Conservation (phyloP, 2,113 vertebrate genomes). For the Emydocephalus ijimae region DNA sequence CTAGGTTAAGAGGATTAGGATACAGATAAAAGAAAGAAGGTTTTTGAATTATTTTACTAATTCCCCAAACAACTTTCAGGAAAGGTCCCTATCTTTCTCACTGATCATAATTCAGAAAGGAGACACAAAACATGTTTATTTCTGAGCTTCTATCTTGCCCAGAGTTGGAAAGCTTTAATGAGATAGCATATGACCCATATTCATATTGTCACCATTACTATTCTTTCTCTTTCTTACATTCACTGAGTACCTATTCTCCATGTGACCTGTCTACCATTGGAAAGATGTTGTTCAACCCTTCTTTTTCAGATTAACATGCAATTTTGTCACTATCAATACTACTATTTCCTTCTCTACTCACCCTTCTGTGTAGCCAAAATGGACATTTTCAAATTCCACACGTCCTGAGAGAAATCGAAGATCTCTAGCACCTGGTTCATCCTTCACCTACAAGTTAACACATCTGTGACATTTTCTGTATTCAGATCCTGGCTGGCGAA, state of each 20-base stretch:
- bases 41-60: not conserved
- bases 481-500: not conserved
- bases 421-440: slow-evolving; percentile 76
- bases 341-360: slow-evolving; percentile 50
- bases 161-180: not conserved
- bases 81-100: not conserved
- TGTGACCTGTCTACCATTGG: not conserved
- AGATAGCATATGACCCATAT: not conserved
- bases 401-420: slow-evolving; percentile 74
- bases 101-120: not conserved
- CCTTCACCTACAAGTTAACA: slow-evolving; percentile 78
- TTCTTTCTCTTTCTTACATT: too few relatives aligned
- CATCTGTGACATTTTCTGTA: not conserved
- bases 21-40: not conserved
- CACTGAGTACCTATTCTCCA: too few relatives aligned
- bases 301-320: not conserved
- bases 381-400: slow-evolving; percentile 91
- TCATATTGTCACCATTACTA: not conserved
- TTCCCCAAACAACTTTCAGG: not conserved
- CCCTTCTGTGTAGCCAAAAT: slow-evolving; percentile 88
- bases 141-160: not conserved
- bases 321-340: not conserved
- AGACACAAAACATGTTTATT: not conserved
- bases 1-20: not conserved
- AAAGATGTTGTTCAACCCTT: not conserved